Evolutionary conservation across 2,113 vertebrate species (phyloP).

Genomic region (Mirounga angustirostris): DNA sequence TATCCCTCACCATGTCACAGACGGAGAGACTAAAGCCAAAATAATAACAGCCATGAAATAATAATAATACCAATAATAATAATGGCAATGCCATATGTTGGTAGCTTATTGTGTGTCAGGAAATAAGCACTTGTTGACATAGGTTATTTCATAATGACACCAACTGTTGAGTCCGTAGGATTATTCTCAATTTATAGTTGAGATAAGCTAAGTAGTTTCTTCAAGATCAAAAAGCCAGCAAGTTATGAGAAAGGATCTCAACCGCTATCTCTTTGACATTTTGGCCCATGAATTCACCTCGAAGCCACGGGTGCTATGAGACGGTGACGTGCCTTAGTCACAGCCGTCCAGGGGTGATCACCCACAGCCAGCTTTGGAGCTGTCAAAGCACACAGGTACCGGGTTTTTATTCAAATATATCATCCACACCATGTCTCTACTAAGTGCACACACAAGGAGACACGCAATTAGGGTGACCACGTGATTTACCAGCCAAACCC

Average conservation of each 20-base stretch:
- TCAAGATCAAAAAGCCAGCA: constrained; percentile 27
- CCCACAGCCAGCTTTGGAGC: background rate
- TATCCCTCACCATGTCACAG: background rate
- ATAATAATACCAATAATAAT: background rate
- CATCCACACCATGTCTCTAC: fast-evolving
- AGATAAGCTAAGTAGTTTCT: background rate
- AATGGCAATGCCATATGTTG: background rate
- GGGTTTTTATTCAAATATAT: background rate
- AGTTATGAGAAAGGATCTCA: background rate
- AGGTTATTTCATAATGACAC: background rate
- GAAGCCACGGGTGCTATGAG: background rate
- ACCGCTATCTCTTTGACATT: background rate
- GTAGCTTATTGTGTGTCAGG: background rate
- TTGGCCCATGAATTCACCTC: background rate
- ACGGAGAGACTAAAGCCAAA: background rate
- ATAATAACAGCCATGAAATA: background rate
- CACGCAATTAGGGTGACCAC: too few relatives aligned
- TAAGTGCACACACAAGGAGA: background rate
- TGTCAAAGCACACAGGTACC: too few relatives aligned
- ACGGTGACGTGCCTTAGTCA: fast-evolving
- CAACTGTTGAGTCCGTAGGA: too few relatives aligned
- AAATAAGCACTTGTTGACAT: background rate
- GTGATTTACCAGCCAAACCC: background rate
- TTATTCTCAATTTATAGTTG: background rate
- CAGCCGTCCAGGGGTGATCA: fast-evolving